These are phyloP conservation scores for Chromoteleia sp. DNA, from an alignment of 2,888 invertebrate genomes.

Conservation along the genomic window DNA sequence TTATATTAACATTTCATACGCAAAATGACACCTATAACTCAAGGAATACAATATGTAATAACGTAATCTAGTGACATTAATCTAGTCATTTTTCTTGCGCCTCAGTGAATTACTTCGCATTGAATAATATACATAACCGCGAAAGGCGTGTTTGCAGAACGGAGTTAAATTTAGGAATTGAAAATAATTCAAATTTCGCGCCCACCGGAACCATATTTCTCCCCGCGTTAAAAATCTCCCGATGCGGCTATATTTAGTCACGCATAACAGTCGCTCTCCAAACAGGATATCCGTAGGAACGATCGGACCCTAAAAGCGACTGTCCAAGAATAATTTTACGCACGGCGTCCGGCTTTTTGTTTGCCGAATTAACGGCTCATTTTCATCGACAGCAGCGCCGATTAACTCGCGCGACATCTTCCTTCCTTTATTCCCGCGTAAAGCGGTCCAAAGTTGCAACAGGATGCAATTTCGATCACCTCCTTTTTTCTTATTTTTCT, in stretches of 20 bases:
- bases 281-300: constrained; percentile 64
- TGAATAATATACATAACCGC: too few relatives aligned
- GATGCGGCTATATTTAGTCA: constrained; percentile 32
- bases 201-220: constrained; percentile 22
- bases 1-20: too few relatives aligned
- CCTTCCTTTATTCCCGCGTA: too few relatives aligned
- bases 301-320: constrained; percentile 19
- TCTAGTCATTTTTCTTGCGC: too few relatives aligned
- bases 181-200: constrained; percentile 30
- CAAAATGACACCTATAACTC: too few relatives aligned
- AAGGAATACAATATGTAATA: too few relatives aligned
- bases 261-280: constrained; percentile 40
- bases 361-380: constrained; percentile 2
- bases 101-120: too few relatives aligned
- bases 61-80: too few relatives aligned
- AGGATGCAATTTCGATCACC: too few relatives aligned
- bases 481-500: background rate
- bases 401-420: constrained; percentile 26
- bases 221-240: background rate
- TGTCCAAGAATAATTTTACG: constrained; percentile 51
- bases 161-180: constrained; percentile 3
- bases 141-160: background rate
- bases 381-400: constrained; percentile 10
- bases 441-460: too few relatives aligned
- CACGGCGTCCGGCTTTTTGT: constrained; percentile 41